Base-by-base conservation (phyloP, 2,888 invertebrate species). In the Branchellion lobata region DNA sequence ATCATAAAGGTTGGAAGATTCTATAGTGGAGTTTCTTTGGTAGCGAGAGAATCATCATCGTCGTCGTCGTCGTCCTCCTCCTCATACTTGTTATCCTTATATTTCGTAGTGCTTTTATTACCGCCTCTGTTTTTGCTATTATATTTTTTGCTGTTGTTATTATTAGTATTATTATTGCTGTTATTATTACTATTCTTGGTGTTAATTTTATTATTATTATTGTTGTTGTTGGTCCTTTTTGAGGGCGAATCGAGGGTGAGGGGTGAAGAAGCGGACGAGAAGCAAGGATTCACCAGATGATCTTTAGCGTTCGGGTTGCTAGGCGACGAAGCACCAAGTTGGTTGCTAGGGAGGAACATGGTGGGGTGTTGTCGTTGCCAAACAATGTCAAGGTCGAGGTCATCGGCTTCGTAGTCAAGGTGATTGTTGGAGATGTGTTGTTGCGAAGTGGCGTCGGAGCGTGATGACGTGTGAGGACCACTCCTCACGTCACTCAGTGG, bases 261-360 rank as follows among this genome's bases (percentile, higher is more conserved):
- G 5, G 61, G 61, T 3, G 61, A 57, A n/a, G 61, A 57, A 18
- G 77, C 77, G 33, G 77, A 77, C 1, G 84, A 84, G 73, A 85
- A 85, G 79, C 87, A 87, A 5, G 88, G 88, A 82, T 88, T 88
- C 53, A 88, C 87, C 24, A 87, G 61, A 5, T 57, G 61, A 8
- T 57, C n/a, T 5, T n/a, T 57, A n/a, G 61, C 5, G 87, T 87
- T 0, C 87, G 84, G 81, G 84, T 84, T 80, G 84, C 84, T 18
- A 84, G 81, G 8, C 84, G 84, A 57, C 83, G 83, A 78, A 84
- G 85, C 34, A 3, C 2, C 3, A n/a, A 5, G 83, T n/a, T 84
- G 82, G 75, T 83, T 84, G 21, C 82, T 79, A 3, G 84, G 81
- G 5, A 84, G 83, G 33, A 84, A 84, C 18, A 82, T 81, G 27